These are phyloP conservation scores for Paratilapia polleni DNA, from an alignment of 2,113 vertebrate species.

Conservation along the genomic window DNA sequence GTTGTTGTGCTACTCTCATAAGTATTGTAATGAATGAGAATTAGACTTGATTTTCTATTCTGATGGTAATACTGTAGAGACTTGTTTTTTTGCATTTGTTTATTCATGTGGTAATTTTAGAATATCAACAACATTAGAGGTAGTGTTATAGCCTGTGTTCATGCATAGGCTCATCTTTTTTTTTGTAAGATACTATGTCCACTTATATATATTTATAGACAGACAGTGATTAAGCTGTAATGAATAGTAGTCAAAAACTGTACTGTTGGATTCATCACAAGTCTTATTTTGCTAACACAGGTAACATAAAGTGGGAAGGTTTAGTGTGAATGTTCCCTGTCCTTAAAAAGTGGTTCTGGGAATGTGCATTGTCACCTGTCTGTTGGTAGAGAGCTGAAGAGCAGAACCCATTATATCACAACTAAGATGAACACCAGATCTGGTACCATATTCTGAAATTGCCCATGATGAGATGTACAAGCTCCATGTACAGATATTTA, in stretches of 20 bases:
- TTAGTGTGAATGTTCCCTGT: not conserved
- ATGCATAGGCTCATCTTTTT: not conserved
- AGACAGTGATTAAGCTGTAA: not conserved
- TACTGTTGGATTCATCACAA: not conserved
- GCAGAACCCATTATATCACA: not conserved
- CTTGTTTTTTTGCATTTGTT: not conserved
- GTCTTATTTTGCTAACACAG: not conserved
- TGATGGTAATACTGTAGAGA: not conserved
- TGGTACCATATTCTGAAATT: not conserved
- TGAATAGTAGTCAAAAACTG: not conserved
- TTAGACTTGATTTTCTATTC: not conserved
- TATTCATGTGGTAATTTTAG: not conserved
- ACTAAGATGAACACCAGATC: not conserved
- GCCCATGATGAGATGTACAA: not conserved
- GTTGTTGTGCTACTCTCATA: not conserved
- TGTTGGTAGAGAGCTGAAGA: not conserved
- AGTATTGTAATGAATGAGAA: conserved; percentile 16
- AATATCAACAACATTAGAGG: not conserved
- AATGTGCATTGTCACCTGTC: not conserved
- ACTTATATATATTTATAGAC: not conserved
- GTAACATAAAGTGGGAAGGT: not conserved
- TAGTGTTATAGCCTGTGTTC: not conserved
- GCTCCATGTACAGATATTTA: not conserved
- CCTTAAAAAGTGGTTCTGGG: not conserved
- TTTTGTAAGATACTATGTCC: not conserved